Conservation (phyloP, 2,797 vertebrate genomes). For the Pyrrhura leucotis region DNA sequence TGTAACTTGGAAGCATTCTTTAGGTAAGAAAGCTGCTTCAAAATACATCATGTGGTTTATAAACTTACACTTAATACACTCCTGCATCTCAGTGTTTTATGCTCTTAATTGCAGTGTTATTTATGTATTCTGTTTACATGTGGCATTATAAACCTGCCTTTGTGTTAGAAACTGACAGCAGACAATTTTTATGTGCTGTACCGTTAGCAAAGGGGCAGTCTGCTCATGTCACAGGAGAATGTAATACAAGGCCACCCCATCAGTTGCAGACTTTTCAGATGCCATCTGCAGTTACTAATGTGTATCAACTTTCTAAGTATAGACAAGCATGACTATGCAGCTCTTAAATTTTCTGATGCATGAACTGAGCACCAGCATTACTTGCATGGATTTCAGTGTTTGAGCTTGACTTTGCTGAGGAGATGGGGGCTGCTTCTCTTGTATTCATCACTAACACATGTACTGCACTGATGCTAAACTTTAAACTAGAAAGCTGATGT, state of each 20-base stretch:
- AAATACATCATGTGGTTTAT: neutral
- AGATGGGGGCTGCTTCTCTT: neutral
- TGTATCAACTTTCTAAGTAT: neutral
- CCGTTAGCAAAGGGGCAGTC: neutral
- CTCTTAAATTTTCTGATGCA: neutral
- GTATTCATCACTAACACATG: neutral
- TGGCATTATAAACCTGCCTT: neutral
- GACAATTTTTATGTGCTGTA: neutral
- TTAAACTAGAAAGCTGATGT: neutral
- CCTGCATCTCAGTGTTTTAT: neutral
- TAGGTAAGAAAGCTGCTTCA: conserved; percentile 70
- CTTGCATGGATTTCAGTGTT: neutral
- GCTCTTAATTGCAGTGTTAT: neutral
- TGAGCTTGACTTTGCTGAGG: neutral
- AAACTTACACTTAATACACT: neutral
- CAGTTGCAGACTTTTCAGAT: neutral
- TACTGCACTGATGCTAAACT: neutral
- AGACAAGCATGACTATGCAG: neutral
- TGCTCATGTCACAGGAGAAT: neutral
- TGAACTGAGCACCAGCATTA: neutral
- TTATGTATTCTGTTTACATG: neutral
- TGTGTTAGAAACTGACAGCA: neutral
- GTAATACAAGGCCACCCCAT: neutral
- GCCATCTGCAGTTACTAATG: neutral
- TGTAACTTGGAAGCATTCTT: conserved; percentile 71